Base-by-base conservation (phyloP, 2,797 vertebrate species). In the Bucorvus abyssinicus region DNA sequence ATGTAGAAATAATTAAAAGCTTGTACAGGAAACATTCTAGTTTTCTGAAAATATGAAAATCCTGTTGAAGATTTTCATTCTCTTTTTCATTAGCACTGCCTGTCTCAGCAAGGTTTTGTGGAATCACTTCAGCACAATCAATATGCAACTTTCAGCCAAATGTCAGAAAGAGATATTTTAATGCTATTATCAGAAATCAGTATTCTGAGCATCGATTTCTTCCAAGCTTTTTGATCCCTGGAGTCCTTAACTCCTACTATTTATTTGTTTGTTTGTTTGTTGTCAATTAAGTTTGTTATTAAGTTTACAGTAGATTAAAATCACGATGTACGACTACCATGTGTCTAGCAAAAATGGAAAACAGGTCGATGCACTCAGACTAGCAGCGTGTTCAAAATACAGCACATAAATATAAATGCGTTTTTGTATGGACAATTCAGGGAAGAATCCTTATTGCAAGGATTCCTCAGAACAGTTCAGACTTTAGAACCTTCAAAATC, bases 1-100 rank as follows among this genome's bases (percentile, higher is more conserved):
- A 90, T 91, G 90, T 73, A 85, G 65, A 85, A 96, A 91, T 71
- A 80, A 81, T 79, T 88, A 84, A 63, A 91, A 90, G 29, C 65
- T 95, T 80, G 34, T 57, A 32, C 19, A 83, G 80, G 69, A 73
- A 93, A 56, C 70, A 87, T 73, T 82, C 44, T 73, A 29, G 27
- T 94, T 95, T 92, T 89, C 40, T 86, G 59, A 84, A 80, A 91
- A 84, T 27, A 71, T 49, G 12, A 87, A 75, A 93, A 68, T 91
- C 30, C 22, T 67, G 10, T 56, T 80, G 76, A 80, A 91, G 40
- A 49, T 84, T 95, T 88, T 34, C 13, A 60, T 91, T 55, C 32
- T 49, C 34, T 67, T 90, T 94, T 87, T 64, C 65, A 70, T 89
- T 68, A 87, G 47, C 52, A 57, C 34, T 86, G 34, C 47, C 59